Evolutionary conservation across 2,113 vertebrate genomes (phyloP).

Genomic region (Triplophysa siluroides): DNA sequence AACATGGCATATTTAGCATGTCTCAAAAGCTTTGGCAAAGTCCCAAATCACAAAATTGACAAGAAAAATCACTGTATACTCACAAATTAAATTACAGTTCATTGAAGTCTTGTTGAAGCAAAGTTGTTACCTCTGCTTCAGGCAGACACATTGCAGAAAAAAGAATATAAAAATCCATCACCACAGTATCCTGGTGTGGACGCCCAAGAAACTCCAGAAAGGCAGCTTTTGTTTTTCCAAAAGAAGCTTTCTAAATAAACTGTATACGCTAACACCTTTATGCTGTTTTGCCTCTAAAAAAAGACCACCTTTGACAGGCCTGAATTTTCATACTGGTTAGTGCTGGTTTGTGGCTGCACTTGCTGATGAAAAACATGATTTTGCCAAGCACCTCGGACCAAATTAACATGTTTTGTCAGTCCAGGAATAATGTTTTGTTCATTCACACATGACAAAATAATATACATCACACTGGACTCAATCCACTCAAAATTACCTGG

Average conservation of each 20-base stretch:
- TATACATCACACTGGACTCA: neutral
- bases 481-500: slow-evolving; percentile 75
- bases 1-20: neutral
- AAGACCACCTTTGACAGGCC: neutral
- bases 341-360: neutral
- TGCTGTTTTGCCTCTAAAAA: neutral
- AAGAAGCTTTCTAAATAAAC: neutral
- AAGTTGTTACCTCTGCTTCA: neutral
- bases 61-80: too few relatives aligned
- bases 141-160: slow-evolving; percentile 7
- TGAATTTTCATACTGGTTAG: neutral
- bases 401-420: too few relatives aligned
- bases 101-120: neutral
- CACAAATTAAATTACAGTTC: too few relatives aligned
- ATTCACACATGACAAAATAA: neutral
- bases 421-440: neutral
- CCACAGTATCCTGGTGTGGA: neutral
- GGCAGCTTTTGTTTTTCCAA: neutral
- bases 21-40: slow-evolving; percentile 3
- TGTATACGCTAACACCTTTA: neutral
- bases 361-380: too few relatives aligned
- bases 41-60: neutral
- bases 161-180: neutral
- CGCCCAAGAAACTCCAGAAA: neutral
- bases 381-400: too few relatives aligned